phyloP scores from a whole-genome alignment of 2,888 invertebrate genomes.

The Melitaea athalia region DNA sequence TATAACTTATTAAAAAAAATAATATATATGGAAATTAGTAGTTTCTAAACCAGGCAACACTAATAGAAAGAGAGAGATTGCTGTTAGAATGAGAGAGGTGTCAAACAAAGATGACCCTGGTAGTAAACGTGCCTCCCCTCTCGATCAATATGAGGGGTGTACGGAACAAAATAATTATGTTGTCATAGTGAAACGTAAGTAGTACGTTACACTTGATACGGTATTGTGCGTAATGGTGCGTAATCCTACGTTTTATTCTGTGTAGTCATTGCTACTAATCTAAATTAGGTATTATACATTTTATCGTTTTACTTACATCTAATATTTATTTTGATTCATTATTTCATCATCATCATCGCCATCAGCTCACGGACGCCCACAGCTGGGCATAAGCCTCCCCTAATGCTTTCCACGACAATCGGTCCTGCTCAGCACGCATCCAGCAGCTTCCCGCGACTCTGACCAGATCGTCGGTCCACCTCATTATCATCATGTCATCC shows the following conservation, averaged over 20 bases:
- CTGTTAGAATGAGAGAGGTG: conserved; percentile 38
- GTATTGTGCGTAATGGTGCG: conserved; percentile 22
- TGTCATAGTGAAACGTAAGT: conserved; percentile 20
- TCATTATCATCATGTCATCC: too few relatives aligned
- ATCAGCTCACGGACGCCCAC: too few relatives aligned
- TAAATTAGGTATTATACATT: too few relatives aligned
- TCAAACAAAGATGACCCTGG: conserved; percentile 49
- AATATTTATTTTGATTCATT: too few relatives aligned
- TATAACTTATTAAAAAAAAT: not conserved
- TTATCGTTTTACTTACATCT: too few relatives aligned
- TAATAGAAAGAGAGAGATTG: conserved; percentile 35
- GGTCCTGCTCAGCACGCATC: too few relatives aligned
- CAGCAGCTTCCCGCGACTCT: too few relatives aligned
- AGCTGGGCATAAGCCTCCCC: too few relatives aligned
- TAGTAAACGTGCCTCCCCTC: conserved; percentile 38
- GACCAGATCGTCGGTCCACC: too few relatives aligned
- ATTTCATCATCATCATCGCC: too few relatives aligned
- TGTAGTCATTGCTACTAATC: not conserved
- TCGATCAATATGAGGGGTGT: conserved; percentile 43
- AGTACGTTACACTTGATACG: conserved; percentile 13
- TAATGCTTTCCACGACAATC: too few relatives aligned
- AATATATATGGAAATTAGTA: not conserved
- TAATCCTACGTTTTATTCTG: not conserved
- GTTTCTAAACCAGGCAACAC: conserved; percentile 47
- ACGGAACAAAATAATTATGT: conserved; percentile 29